Evolutionary conservation across 2,113 vertebrate species (phyloP), one percentile per base, ranked within the genome.

Genomic region (Saimiri boliviensis): DNA sequence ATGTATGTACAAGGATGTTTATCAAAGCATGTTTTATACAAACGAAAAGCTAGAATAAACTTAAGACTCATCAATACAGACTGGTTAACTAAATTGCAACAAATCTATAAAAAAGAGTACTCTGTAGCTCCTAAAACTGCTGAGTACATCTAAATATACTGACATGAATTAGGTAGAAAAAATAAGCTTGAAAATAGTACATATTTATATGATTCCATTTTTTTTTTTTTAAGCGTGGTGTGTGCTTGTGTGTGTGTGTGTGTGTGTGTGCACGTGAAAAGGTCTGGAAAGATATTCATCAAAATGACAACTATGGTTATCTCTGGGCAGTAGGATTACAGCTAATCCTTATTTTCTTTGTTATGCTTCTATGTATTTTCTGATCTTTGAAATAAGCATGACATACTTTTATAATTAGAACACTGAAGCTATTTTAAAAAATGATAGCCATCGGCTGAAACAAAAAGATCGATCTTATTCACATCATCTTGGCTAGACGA

Each of bases 21-120:
- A 88, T 71, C 90, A 95, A 89, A 96, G 68, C 37, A 58, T 37
- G 35, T 40, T 86, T 96, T 89, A 89, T 80, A 60, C 85, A 93
- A 94, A 35, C 49, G 66, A 91, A 96, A 93, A 94, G 82, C 77
- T 49, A 81, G 87, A 88, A 91, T 90, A 96, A 96, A 92, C 45
- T 56, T 91, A 93, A 93, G 79, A 89, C 95, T 49, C n/a, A 92
- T 93, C 84, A 97, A 89, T 42, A 97, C 12, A 63, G 49, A 91
- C 1, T 92, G 52, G 52, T 92, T 94, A 93, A 91, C 74, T 94
- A 96, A 77, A 96, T 9, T 89, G 35, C 27, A 97, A 30, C 91
- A 89, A 93, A 89, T 95, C 66, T 81, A 92, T 88, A 91, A 97
- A 88, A 93, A 91, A 73, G 66, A 93, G 82, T 91, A 91, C 30